Evolutionary conservation across 2,888 invertebrate species (phyloP), one percentile per base, ranked within the genome.

Genomic region (Nomada hirtipes): DNA sequence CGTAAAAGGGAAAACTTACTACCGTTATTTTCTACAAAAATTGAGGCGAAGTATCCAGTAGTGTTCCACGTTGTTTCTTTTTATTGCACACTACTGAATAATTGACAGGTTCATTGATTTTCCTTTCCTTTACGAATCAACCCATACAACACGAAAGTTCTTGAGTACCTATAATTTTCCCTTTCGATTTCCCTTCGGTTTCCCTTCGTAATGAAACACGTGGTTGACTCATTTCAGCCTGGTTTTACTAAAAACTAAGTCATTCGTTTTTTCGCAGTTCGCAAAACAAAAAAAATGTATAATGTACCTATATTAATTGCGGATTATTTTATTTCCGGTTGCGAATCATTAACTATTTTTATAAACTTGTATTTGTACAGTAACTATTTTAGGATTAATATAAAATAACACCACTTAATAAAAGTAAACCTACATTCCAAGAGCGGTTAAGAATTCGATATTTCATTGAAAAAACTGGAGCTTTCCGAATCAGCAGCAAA

Each of bases 61-160:
- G 65, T 70, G 53, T 10, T 44, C 29, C 10, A 36, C 47, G 61
- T 79, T 83, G 76, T 64, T 83, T 76, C 47, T 61, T 59, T 61
- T 50, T 29, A 59, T 50, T 67, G 23, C 50, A 61, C n/a, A 13
- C 50, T 11, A 9, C 11, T 47, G 61, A 75, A 50, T 83, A 53
- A 52, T 15, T 55, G 69, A 79, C 70, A 68, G 69, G 44, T 72
- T 55, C 65, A 72, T 76, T 68, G 53, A 78, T 82, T 82, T 75
- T 67, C 55, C 74, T 61, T 67, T 26, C 59, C n/a, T 53, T 63
- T 52, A 42, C 74, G 74, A 26, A 57, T 64, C 59, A 65, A 65
- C 44, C 26, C 59, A 29, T 59, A 42, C 50, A 36, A 57, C 44
- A 36, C 20, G 18, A 11, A 65, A 73, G 20, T 67, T 57, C 36